Evolutionary conservation across 2,113 vertebrate genomes (phyloP), one percentile per base, ranked within the genome.

Genomic region (Varanus komodoensis): DNA sequence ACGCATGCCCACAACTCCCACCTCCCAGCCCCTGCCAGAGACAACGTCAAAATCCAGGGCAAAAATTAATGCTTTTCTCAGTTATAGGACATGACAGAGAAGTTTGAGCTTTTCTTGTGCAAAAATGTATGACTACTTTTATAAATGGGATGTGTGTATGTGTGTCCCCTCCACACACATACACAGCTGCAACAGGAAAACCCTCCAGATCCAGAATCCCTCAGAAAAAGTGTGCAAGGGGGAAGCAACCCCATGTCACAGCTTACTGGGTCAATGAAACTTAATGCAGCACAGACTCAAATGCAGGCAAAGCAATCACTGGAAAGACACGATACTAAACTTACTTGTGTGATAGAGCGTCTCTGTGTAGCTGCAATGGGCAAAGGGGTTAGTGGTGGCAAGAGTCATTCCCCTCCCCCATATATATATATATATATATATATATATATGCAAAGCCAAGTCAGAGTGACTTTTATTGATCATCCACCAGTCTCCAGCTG

Each of bases 81-180:
- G 95, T 95, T 95, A 92, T 89, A 1, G 83, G 93, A 94, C 93
- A 94, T 89, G 92, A 95, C 93, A 93, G 0, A 95, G 89, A 94
- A 96, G 94, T 93, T 82, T 90, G 94, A 94, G 81, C 64, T 90
- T 94, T 94, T 94, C 93, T 94, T 94, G 92, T 89, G 94, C 90
- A 93, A 93, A 93, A 95, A 92, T 38, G 86, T 92, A 92, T 92
- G 92, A 94, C 92, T 95, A 95, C 85, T 96, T 95, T 44, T 90
- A 91, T 90, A 93, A 61, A 27, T 57, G 34, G 9, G 21, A 6
- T 74, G 83, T 1, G 4, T 25, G 0, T 27, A 12, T 92, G 92
- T 57, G 32, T 8, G 25, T 50, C 38, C 38, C 38, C 38, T 44
- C 38, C 38, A 44, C 21, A 71, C 19, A 12, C 29, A 11, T 7